A percentile compares a stretch with the other conserved stretches of the same genome.
Conservation (phyloP, 2,888 invertebrate species). For the Stratiomys singularior region DNA sequence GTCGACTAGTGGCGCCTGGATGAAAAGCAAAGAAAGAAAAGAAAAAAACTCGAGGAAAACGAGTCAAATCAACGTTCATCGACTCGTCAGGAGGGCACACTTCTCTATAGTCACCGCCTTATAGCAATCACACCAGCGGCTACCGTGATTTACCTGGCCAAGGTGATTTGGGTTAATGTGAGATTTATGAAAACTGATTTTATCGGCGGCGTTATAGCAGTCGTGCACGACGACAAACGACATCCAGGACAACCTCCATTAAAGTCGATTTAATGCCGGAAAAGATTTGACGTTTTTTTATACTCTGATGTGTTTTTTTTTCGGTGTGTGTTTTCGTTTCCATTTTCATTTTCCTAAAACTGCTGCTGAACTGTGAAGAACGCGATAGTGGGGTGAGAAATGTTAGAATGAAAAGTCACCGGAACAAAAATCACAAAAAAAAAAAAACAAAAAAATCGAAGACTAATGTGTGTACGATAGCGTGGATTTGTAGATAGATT, state of each 20-base stretch:
- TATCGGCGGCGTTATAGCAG: background rate
- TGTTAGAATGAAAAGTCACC: background rate
- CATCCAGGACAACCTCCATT: background rate
- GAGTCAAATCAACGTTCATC: conserved; percentile 10
- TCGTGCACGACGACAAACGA: background rate
- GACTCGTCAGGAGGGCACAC: background rate
- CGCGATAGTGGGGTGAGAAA: background rate
- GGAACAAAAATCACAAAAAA: background rate
- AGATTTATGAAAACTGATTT: conserved; percentile 43
- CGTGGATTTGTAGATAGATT: background rate
- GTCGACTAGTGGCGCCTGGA: background rate
- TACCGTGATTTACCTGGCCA: conserved; percentile 38
- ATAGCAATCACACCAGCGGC: background rate
- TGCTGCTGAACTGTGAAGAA: background rate
- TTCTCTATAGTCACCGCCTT: no score
- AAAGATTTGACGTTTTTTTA: conserved; percentile 4
- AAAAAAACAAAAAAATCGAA: background rate
- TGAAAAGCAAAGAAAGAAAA: background rate
- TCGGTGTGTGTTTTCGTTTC: background rate
- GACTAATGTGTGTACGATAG: background rate
- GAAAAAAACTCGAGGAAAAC: background rate
- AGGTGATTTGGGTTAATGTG: conserved; percentile 45
- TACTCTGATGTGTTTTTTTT: background rate
- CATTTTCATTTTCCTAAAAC: background rate
- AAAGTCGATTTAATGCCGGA: conserved; percentile 32